Base-by-base conservation (phyloP, 2,797 vertebrate species). In the Cottoperca gobio region DNA sequence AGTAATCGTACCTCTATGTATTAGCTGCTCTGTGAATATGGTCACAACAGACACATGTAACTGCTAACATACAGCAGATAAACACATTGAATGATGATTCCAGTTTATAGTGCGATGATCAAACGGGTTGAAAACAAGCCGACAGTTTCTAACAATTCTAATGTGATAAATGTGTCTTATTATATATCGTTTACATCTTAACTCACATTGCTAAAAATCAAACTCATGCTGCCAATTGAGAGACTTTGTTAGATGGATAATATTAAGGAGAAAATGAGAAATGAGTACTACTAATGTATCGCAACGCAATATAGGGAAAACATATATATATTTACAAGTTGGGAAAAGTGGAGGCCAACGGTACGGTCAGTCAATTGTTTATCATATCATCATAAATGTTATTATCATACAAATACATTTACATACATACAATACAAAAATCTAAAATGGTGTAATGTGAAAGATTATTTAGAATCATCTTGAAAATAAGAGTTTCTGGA, bases 101-200 rank as follows among this genome's bases (percentile, higher is more conserved):
- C 13, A 9, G 6, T 35, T 45, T 26, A 45, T 26, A 61, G 49
- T 23, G 43, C 31, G 17, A 7, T 4, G 1, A 57, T 39, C 28
- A 33, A 40, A 26, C 24, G 62, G 19, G n/a, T 19, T 49, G 26
- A 40, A 61, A 66, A 66, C 21, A 59, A 35, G 37, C 31, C 46
- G 53, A 49, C 17, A 23, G 24, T 8, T 37, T n/a, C n/a, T n/a
- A n/a, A n/a, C n/a, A n/a, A 49, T 37, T 46, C 5, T 10, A 10
- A 58, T 50, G 24, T 60, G 24, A 42, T 19, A 35, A 54, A 54
- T 66, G 33, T 50, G 59, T 59, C 9, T 64, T 37, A 21, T 57
- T 35, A 50, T 62, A 35, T n/a, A 28, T 28, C 31, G 70, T 65
- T 60, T 23, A 43, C 1, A 1, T 40, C 11, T 9, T 17, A 3